phyloP scores from a whole-genome alignment of 1,140 invertebrate species.

The Penaeus indicus region DNA sequence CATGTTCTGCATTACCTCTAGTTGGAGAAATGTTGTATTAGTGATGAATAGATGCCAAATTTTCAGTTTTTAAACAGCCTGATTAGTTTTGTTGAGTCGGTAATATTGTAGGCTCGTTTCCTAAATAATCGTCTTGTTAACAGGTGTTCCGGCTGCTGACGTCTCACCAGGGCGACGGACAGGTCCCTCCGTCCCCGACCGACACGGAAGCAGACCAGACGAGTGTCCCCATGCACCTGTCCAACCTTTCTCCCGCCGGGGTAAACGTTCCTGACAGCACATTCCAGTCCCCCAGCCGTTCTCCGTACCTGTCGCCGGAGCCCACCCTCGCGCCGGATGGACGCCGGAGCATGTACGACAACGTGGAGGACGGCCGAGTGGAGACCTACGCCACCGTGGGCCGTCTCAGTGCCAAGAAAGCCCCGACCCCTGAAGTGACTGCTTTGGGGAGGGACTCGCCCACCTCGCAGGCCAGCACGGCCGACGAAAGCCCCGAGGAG shows the following conservation, averaged over 20 bases:
- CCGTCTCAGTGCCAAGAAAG: neutral
- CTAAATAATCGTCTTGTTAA: neutral
- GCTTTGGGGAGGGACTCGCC: constrained; percentile 7
- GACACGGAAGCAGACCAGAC: neutral
- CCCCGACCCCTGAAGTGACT: neutral
- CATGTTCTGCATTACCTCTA: too few species aligned
- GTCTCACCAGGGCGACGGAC: constrained; percentile 50
- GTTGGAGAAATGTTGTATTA: too few species aligned
- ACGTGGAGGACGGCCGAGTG: neutral
- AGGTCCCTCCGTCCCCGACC: constrained; percentile 1
- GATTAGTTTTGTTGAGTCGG: too few species aligned
- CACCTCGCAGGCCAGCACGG: constrained; percentile 21
- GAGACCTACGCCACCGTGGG: constrained; percentile 21
- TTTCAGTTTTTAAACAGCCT: too few species aligned
- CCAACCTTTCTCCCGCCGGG: constrained; percentile 27
- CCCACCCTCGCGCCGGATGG: neutral
- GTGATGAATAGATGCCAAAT: too few species aligned
- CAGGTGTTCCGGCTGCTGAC: constrained; percentile 59
- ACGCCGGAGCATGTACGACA: constrained; percentile 32
- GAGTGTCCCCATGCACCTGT: constrained; percentile 16
- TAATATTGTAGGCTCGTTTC: neutral
- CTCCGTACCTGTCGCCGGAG: neutral
- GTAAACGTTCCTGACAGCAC: neutral
- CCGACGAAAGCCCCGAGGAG: constrained; percentile 52
- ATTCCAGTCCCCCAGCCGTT: too few species aligned